Conservation (phyloP, 2,888 invertebrate genomes). For the Patella depressa region DNA sequence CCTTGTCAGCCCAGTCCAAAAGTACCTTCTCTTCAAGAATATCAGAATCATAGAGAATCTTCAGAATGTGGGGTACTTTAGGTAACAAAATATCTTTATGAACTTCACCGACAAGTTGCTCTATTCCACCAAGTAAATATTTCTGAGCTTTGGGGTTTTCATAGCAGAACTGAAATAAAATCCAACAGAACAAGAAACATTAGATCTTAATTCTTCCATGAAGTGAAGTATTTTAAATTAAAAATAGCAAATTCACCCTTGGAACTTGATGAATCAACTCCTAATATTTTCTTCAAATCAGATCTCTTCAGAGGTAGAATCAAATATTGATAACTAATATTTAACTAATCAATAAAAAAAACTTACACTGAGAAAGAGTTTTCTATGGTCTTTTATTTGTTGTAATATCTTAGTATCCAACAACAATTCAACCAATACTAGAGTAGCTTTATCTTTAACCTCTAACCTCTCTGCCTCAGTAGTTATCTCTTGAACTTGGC, state of each 20-base stretch:
- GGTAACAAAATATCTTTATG: conserved; percentile 83
- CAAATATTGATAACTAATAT: too few species aligned
- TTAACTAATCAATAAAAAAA: neutral
- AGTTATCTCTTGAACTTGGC: conserved; percentile 76
- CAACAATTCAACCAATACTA: conserved; percentile 93
- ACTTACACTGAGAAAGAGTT: conserved; percentile 63
- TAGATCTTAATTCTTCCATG: too few species aligned
- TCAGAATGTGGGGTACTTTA: conserved; percentile 90
- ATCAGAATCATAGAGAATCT: conserved; percentile 93
- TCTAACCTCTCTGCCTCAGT: conserved; percentile 92
- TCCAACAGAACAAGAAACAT: neutral
- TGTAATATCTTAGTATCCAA: conserved; percentile 75
- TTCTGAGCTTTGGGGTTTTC: conserved; percentile 75
- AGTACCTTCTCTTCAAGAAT: conserved; percentile 94
- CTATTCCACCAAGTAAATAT: conserved; percentile 93
- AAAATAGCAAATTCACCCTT: too few species aligned
- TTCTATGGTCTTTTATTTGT: conserved; percentile 72
- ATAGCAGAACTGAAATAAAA: conserved; percentile 67
- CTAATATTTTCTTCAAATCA: too few species aligned
- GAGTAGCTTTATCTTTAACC: conserved; percentile 91
- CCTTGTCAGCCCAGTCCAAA: conserved; percentile 95
- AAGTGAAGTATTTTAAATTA: too few species aligned
- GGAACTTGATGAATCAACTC: too few species aligned
- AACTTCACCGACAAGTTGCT: conserved; percentile 86
- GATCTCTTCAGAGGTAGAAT: too few species aligned